Base-by-base conservation (phyloP, 2,113 vertebrate species). In the human region DNA sequence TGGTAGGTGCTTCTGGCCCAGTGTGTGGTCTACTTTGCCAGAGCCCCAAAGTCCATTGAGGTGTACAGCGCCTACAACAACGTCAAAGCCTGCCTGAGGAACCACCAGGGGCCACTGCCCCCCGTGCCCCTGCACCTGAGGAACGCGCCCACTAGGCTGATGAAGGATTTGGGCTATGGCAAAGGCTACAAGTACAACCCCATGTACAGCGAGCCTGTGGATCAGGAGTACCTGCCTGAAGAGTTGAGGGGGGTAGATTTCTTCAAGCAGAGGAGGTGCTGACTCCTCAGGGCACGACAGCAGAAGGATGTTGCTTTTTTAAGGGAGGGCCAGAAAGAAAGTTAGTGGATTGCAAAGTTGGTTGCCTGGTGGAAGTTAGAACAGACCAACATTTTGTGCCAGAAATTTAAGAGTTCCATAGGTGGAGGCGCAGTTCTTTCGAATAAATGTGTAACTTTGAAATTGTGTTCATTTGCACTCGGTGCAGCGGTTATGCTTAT, bases 171-270 rank as follows among this genome's bases (percentile, higher is more conserved):
- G 92, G 99, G 99, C 96, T 99, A 99, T 2, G 99, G 98, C 16
- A 99, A 99, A 98, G 99, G 99, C 95, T 99, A 99, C 98, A 99
- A 99, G 95, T 99, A 99, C 78, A 99, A 99, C 95, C 99, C 99
- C 14, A 94, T 98, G 87, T 99, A 99, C 98, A 99, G 98, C 0
- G 88, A 97, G 38, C 98, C 99, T 0, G 99, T 99, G 68, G 98
- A 99, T 20, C 99, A 99, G 98, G 99, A 99, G 45, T 99, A 99
- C 96, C 98, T 99, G 80, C 99, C 99, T 0, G 98, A 99, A 75
- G 99, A 99, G 85, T 79, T 99, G 80, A 98, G 97, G 92, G 99
- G 99, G 17, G 98, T 96, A 0, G 96, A 99, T 94, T 99, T 99
- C 97, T 99, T 99, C 59, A 98, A 98, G 90, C 97, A 97, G 18